phyloP scores from a whole-genome alignment of 2,113 vertebrate species.

The Piprites chloris region DNA sequence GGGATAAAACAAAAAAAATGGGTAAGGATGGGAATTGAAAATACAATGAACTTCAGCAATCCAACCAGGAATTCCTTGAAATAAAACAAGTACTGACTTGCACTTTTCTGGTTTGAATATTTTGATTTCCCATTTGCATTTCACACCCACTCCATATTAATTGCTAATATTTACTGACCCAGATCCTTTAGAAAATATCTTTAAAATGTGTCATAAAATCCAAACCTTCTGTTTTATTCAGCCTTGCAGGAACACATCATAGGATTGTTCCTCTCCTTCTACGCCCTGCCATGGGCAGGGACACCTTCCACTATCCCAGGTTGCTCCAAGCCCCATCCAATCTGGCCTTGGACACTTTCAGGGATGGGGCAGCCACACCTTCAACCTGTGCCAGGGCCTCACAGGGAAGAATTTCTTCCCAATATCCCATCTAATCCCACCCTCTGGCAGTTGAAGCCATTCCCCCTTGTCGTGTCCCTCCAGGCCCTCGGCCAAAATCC shows the following conservation, averaged over 20 bases:
- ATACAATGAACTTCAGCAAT: not conserved
- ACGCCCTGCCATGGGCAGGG: too few relatives aligned
- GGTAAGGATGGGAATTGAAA: not conserved
- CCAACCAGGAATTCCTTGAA: not conserved
- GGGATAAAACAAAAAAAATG: not conserved
- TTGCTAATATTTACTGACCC: not conserved
- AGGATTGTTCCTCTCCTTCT: not conserved
- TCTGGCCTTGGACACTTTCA: too few relatives aligned
- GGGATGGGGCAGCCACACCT: too few relatives aligned
- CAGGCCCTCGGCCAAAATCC: not conserved
- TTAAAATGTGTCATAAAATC: not conserved
- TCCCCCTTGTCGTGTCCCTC: not conserved
- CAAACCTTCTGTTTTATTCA: conserved; percentile 13
- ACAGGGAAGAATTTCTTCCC: not conserved
- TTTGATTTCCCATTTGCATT: conserved; percentile 15
- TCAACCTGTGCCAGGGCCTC: too few relatives aligned
- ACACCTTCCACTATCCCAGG: too few relatives aligned
- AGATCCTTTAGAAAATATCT: not conserved
- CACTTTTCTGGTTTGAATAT: not conserved
- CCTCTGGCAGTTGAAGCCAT: not conserved
- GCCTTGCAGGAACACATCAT: not conserved
- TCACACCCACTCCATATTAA: not conserved
- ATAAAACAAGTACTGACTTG: not conserved
- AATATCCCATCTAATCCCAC: not conserved
- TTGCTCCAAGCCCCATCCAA: too few relatives aligned